Evolutionary conservation across 2,888 invertebrate species (phyloP).

Genomic region (Cynaeus angustus): DNA sequence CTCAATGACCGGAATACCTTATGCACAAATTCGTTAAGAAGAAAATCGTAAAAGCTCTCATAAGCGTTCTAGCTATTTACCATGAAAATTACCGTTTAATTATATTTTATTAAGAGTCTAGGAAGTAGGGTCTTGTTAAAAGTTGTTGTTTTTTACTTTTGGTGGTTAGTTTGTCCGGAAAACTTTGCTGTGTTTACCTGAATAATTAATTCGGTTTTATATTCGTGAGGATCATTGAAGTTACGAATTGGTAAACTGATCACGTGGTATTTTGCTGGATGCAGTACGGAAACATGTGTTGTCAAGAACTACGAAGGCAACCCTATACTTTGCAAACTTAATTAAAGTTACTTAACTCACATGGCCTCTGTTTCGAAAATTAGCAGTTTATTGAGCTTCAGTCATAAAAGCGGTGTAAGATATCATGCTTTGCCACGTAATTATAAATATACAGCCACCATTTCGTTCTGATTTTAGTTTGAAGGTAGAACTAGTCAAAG

Average conservation of each 20-base stretch:
- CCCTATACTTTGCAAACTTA: constrained; percentile 48
- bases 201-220: constrained; percentile 14
- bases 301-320: constrained; percentile 41
- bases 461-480: constrained; percentile 27
- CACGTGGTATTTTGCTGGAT: constrained; percentile 38
- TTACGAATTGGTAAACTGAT: constrained; percentile 15
- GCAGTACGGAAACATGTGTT: constrained; percentile 35
- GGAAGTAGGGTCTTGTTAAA: too few relatives aligned
- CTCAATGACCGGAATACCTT: constrained; percentile 2
- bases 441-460: constrained; percentile 22
- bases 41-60: too few relatives aligned
- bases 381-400: constrained; percentile 45
- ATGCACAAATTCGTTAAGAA: too few relatives aligned
- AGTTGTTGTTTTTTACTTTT: too few relatives aligned
- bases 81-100: too few relatives aligned
- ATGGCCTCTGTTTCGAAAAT: constrained; percentile 42
- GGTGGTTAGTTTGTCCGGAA: too few relatives aligned
- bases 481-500: constrained; percentile 22
- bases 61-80: too few relatives aligned
- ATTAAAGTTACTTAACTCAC: constrained; percentile 48
- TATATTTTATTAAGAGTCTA: too few relatives aligned
- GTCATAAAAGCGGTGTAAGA: constrained; percentile 23
- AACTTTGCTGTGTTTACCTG: background rate
- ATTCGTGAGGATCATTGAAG: constrained; percentile 11
- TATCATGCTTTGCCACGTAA: constrained; percentile 35